Evolutionary conservation across 2,797 vertebrate genomes (phyloP).

Genomic region (Scleropages formosus): DNA sequence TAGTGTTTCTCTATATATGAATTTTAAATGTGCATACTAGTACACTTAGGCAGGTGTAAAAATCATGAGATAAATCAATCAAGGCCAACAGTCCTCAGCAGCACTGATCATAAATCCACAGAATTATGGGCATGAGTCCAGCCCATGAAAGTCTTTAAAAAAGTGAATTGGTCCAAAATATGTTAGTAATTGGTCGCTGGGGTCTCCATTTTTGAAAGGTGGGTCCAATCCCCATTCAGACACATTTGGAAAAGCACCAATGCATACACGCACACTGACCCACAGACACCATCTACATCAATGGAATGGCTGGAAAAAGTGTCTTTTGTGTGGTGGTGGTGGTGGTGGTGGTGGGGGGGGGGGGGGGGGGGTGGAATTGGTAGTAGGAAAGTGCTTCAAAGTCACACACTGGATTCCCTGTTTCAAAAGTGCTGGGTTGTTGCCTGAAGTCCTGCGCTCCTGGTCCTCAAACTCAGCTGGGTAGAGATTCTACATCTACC

Average conservation of each 20-base stretch:
- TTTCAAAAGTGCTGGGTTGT: too few species aligned
- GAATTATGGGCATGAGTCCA: slow-evolving; percentile 2
- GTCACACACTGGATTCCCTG: not conserved
- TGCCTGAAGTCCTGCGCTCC: too few species aligned
- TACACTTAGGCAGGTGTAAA: not conserved
- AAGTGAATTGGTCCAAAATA: not conserved
- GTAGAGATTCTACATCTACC: too few species aligned
- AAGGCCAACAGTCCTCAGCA: slow-evolving; percentile 6
- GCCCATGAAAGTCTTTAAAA: slow-evolving; percentile 5
- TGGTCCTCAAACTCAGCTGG: too few species aligned
- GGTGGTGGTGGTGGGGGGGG: not conserved
- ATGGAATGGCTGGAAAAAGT: not conserved
- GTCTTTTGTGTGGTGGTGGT: not conserved
- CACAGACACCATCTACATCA: not conserved
- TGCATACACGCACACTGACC: slow-evolving; percentile 26
- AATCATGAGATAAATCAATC: not conserved
- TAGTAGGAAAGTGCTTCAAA: not conserved
- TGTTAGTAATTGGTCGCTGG: slow-evolving; percentile 4
- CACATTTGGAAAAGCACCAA: slow-evolving; percentile 28
- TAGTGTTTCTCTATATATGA: not conserved
- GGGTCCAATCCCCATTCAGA: slow-evolving; percentile 4
- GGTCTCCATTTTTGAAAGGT: not conserved
- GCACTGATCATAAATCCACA: slow-evolving; percentile 12
- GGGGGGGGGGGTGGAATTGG: not conserved
- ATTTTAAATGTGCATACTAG: not conserved